A percentile compares a stretch with the other conserved stretches of the same genome.
Conservation (phyloP, 1,140 invertebrate genomes). For the Macrosteles quadrilineatus region DNA sequence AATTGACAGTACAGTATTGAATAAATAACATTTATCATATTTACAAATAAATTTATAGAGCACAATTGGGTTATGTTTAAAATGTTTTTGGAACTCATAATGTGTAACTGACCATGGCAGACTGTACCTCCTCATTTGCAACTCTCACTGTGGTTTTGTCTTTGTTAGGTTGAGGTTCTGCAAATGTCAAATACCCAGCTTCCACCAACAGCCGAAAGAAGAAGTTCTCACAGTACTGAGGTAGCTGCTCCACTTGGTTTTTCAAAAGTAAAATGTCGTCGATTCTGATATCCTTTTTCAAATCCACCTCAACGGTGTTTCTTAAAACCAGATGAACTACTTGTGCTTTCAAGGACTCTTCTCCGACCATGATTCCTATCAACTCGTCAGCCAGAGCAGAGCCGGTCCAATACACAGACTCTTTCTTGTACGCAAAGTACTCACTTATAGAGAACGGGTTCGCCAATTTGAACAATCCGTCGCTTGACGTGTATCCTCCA, state of each 20-base stretch:
- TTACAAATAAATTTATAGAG: too few relatives aligned
- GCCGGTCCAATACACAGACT: neutral
- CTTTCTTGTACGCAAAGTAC: neutral
- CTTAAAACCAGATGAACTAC: neutral
- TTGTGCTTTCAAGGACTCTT: neutral
- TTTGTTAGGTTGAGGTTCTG: neutral
- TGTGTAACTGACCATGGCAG: neutral
- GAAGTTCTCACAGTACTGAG: conserved; percentile 6
- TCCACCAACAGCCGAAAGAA: neutral
- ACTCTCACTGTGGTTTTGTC: neutral
- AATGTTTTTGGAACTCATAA: neutral
- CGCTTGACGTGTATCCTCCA: neutral
- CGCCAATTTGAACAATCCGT: neutral
- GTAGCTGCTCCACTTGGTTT: neutral
- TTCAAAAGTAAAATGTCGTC: neutral
- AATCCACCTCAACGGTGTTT: neutral
- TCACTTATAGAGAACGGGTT: conserved; percentile 1
- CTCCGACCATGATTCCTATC: neutral
- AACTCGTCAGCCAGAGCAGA: neutral
- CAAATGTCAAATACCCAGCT: neutral
- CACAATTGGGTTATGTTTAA: too few relatives aligned
- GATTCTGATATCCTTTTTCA: neutral
- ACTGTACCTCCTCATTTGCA: neutral
- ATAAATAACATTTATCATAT: too few relatives aligned
- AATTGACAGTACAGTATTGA: too few relatives aligned